Percentiles rank a stretch among this genome's conserved stretches.
Evolutionary conservation across 2,888 invertebrate species (phyloP).

Genomic region (Yponomeuta sedellus): DNA sequence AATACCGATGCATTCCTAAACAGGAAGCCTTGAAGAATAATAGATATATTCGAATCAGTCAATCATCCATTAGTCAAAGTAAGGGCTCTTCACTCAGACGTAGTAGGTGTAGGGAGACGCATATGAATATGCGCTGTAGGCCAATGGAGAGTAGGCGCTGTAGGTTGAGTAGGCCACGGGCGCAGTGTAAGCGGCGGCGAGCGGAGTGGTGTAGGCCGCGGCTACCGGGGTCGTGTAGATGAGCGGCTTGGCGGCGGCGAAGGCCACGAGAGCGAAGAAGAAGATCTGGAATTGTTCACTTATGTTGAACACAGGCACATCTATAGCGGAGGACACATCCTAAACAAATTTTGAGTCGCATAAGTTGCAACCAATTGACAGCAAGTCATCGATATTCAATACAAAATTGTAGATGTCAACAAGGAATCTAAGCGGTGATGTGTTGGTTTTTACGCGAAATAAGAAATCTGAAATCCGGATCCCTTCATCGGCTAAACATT

Average conservation of each 20-base stretch:
- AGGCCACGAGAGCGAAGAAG: constrained; percentile 72
- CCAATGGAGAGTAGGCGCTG: constrained; percentile 31
- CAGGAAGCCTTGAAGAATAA: neutral
- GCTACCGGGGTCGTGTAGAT: constrained; percentile 44
- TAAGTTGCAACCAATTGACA: too few species aligned
- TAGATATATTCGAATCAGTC: neutral
- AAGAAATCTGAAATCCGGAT: too few species aligned
- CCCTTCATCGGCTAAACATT: too few species aligned
- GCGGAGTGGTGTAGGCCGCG: constrained; percentile 45
- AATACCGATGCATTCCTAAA: neutral
- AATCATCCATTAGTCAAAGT: neutral
- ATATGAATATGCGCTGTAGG: constrained; percentile 45
- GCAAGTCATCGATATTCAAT: too few species aligned
- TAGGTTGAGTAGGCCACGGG: constrained; percentile 44
- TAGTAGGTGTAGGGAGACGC: constrained; percentile 41
- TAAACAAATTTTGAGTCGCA: too few species aligned
- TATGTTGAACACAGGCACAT: neutral
- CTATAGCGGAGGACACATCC: neutral
- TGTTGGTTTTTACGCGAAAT: too few species aligned
- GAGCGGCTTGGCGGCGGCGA: constrained; percentile 43
- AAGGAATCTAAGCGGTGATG: too few species aligned
- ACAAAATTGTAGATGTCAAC: too few species aligned
- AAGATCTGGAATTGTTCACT: constrained; percentile 52
- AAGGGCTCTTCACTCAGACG: neutral
- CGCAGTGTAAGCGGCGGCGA: constrained; percentile 35